Percentiles rank a stretch among this genome's conserved stretches.
These are phyloP conservation scores for Eulemur albifrons DNA, from an alignment of 2,797 vertebrate species.

Conservation along the genomic window DNA sequence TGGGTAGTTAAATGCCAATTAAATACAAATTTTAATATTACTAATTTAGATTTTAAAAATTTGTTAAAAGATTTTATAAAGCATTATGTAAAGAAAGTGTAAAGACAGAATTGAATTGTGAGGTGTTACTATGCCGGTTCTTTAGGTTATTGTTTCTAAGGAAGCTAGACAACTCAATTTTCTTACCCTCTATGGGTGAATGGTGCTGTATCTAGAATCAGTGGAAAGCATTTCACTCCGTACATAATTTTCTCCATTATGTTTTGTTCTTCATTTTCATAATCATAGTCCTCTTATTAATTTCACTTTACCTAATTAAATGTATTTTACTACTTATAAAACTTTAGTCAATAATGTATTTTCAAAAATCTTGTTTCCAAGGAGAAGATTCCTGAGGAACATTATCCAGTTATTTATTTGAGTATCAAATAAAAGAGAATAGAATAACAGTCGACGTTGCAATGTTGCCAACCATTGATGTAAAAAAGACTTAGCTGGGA, in stretches of 20 bases:
- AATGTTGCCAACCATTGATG: slow-evolving; percentile 60
- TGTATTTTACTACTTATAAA: not conserved
- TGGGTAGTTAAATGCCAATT: not conserved
- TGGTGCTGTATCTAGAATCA: not conserved
- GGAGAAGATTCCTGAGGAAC: not conserved
- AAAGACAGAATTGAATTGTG: not conserved
- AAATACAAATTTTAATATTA: not conserved
- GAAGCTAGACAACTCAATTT: not conserved
- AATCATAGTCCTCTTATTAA: not conserved
- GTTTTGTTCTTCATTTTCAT: not conserved
- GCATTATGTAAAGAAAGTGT: not conserved
- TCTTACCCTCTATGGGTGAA: not conserved
- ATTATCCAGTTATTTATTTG: slow-evolving; percentile 80
- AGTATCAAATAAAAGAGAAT: not conserved
- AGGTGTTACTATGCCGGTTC: not conserved
- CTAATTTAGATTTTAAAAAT: not conserved
- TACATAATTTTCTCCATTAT: not conserved
- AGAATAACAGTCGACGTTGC: too few relatives aligned
- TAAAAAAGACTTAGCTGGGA: slow-evolving; percentile 91
- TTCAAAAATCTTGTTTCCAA: not conserved
- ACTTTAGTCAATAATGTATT: not conserved
- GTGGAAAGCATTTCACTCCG: not conserved
- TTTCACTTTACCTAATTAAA: not conserved
- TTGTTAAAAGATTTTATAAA: not conserved
- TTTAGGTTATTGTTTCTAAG: not conserved